Evolutionary conservation across 1,140 invertebrate species (phyloP).

Genomic region (Coptotermes formosanus): DNA sequence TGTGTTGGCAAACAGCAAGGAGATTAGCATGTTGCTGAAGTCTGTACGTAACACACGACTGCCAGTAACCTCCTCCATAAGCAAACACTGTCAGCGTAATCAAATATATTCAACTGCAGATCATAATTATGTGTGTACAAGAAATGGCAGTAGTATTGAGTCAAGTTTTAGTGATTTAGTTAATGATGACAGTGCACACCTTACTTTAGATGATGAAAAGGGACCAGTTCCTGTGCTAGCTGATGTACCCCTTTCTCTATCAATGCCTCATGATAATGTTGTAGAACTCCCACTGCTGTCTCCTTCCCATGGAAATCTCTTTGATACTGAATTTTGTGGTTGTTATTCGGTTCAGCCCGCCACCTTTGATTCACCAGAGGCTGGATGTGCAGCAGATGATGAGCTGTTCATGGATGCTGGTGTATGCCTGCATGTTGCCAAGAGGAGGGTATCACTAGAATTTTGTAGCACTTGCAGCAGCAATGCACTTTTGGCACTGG

Average conservation of each 20-base stretch:
- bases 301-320: not conserved
- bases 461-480: conserved; percentile 52
- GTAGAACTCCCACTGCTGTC: not conserved
- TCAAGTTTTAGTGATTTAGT: not conserved
- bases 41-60: conserved; percentile 42
- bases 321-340: not conserved
- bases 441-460: conserved; percentile 54
- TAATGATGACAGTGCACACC: not conserved
- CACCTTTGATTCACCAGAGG: conserved; percentile 23
- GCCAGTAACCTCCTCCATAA: not conserved
- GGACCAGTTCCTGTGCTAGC: conserved; percentile 22
- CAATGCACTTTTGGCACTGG: conserved; percentile 33
- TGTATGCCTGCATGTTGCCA: conserved; percentile 55
- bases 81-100: not conserved
- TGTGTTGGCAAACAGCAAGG: conserved; percentile 53
- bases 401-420: conserved; percentile 39
- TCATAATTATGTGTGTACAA: not conserved
- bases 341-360: not conserved
- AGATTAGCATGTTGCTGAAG: conserved; percentile 49
- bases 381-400: conserved; percentile 38
- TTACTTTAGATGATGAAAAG: conserved; percentile 26
- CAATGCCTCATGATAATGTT: not conserved
- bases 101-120: not conserved
- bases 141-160: not conserved
- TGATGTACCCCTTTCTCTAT: not conserved